Evolutionary conservation across 2,888 invertebrate genomes (phyloP), one percentile per base, ranked within the genome.

Genomic region (Blera fallax): DNA sequence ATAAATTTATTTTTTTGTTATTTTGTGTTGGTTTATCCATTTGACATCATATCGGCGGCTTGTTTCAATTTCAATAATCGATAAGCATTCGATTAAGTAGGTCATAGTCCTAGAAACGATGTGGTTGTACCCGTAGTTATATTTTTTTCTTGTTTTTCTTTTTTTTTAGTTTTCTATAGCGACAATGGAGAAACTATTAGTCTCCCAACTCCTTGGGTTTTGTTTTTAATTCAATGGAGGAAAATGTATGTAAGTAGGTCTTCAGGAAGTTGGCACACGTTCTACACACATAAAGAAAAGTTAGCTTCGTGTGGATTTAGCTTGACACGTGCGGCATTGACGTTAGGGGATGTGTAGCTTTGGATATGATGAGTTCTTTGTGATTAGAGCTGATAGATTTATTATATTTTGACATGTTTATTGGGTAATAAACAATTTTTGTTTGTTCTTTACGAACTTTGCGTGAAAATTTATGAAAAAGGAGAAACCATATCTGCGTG

Each of bases 51-150:
- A 14, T 40, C 40, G n/a, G n/a, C 11, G 37, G 37, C 11, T 37
- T 3, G 11, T 37, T 37, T 37, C 37, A 0, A 40, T 14, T 40
- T 40, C 40, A 14, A 40, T 0, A 67, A 76, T 76, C 74, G 65
- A 76, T 76, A 56, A 64, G 56, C 43, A 34, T 37, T 56, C 60
- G 48, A 69, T 69, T 37, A 69, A 64, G 70, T 77, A 40, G 82
- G 82, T 82, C 82, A 82, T 58, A 82, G 77, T 77, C 70, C 70
- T 81, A 76, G 76, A 77, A 72, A 70, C 69, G 14, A 48, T 34
- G 48, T 45, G 18, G 18, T 27, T 56, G 11, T 34, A 10, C 37
- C 1, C 3, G n/a, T 40, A 40, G 37, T 40, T 40, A 34, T 34
- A 10, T 34, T 6, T 10, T 2, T 7, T 24, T 24, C 24, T 24